Evolutionary conservation across 2,888 invertebrate genomes (phyloP).

Genomic region (Tupiocoris notatus): DNA sequence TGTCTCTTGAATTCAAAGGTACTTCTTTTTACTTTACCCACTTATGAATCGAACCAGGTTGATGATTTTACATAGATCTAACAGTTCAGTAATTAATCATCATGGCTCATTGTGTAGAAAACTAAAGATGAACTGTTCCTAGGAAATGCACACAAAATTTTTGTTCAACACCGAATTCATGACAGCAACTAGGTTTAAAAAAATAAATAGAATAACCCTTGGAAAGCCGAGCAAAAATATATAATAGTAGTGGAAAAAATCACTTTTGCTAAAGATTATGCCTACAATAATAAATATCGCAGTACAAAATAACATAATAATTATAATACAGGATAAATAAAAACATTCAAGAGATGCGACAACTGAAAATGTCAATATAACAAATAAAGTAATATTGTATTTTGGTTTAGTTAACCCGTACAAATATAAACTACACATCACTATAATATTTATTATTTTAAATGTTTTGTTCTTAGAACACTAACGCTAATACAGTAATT

Average conservation of each 20-base stretch:
- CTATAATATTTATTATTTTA: slow-evolving; percentile 20
- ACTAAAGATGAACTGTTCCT: too few species aligned
- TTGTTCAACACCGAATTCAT: too few species aligned
- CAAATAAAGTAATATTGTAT: slow-evolving; percentile 31
- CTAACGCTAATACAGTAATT: slow-evolving; percentile 20
- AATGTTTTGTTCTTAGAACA: slow-evolving; percentile 25
- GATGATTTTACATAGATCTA: too few species aligned
- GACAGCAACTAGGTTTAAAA: neutral
- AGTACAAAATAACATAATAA: slow-evolving; percentile 35
- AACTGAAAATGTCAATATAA: slow-evolving; percentile 26
- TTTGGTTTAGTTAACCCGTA: slow-evolving; percentile 43
- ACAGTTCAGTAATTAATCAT: too few species aligned
- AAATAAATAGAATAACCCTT: neutral
- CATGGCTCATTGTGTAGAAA: too few species aligned
- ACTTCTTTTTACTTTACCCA: too few species aligned
- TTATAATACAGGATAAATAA: slow-evolving; percentile 36
- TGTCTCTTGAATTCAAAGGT: too few species aligned
- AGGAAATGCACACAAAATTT: too few species aligned
- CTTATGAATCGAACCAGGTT: too few species aligned
- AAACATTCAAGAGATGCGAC: slow-evolving; percentile 31
- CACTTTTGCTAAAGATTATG: slow-evolving; percentile 16
- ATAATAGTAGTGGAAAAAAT: slow-evolving; percentile 11
- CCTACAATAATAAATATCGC: slow-evolving; percentile 26
- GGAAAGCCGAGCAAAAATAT: neutral
- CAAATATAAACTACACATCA: slow-evolving; percentile 38